Conservation (phyloP, 2,888 invertebrate genomes). For the Eudasyphora cyanicolor region DNA sequence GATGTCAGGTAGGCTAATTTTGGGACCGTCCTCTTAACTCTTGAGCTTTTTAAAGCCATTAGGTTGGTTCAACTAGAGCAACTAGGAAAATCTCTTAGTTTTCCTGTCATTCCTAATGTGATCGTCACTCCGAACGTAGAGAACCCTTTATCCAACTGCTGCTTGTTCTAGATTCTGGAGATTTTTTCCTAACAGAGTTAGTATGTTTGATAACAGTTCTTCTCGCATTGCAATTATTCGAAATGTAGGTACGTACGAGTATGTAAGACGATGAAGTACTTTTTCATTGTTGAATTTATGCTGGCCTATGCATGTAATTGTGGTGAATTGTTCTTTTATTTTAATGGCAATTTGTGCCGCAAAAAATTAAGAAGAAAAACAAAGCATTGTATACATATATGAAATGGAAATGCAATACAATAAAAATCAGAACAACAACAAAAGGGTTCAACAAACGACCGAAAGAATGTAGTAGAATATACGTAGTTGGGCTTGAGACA, state of each 20-base stretch:
- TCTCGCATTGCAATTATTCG: not conserved
- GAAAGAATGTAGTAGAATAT: not conserved
- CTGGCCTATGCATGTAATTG: conserved; percentile 5
- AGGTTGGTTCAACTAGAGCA: too few species aligned
- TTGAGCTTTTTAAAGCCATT: too few species aligned
- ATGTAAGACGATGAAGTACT: not conserved
- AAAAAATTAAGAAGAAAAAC: not conserved
- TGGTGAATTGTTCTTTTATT: conserved; percentile 10
- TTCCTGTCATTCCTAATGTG: not conserved
- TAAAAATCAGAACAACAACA: not conserved
- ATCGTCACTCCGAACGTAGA: too few species aligned
- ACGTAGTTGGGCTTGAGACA: too few species aligned
- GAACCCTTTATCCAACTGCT: not conserved
- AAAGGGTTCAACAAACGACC: conserved; percentile 9
- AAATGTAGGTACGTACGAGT: not conserved
- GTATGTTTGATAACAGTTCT: not conserved
- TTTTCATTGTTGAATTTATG: not conserved
- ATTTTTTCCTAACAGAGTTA: not conserved
- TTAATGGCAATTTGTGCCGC: conserved; percentile 8
- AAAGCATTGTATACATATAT: not conserved
- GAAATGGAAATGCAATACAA: not conserved
- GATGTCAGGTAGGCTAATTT: too few species aligned
- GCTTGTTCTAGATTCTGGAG: not conserved
- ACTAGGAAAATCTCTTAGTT: too few species aligned
- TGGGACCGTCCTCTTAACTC: too few species aligned